Conservation (phyloP, 2,113 vertebrate species). For the Melanocharis versteri region DNA sequence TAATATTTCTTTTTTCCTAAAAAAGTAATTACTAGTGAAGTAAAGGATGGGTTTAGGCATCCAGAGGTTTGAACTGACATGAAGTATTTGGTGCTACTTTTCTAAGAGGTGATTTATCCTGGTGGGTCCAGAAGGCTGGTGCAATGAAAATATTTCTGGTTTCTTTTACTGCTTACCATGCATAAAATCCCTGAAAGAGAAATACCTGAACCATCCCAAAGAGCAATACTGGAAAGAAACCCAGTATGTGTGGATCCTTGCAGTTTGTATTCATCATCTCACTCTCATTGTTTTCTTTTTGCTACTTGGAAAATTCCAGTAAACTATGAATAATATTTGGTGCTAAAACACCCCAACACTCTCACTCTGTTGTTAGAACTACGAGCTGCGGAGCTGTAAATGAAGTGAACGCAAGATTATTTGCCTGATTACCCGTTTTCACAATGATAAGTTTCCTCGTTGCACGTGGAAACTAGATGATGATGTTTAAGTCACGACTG, state of each 20-base stretch:
- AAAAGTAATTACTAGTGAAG: constrained; percentile 60
- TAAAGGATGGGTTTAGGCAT: constrained; percentile 47
- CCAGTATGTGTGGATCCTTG: neutral
- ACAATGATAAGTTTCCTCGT: constrained; percentile 8
- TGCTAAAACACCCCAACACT: neutral
- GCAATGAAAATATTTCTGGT: constrained; percentile 28
- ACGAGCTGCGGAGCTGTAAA: neutral
- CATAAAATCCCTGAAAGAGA: constrained; percentile 9
- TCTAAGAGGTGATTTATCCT: constrained; percentile 57
- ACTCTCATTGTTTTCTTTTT: neutral
- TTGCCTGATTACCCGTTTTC: constrained; percentile 48
- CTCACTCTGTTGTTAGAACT: neutral
- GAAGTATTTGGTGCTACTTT: constrained; percentile 58
- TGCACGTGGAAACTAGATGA: neutral
- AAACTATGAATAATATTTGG: neutral
- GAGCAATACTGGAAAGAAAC: constrained; percentile 1
- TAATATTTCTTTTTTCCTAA: constrained; percentile 47
- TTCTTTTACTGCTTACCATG: constrained; percentile 23
- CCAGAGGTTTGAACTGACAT: constrained; percentile 58
- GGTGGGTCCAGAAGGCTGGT: neutral
- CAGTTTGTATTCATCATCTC: neutral
- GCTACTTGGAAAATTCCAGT: neutral
- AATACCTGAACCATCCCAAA: neutral
- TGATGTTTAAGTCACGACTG: constrained; percentile 31
- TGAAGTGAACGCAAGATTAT: neutral